A percentile compares a stretch with the other conserved stretches of the same genome.
These are phyloP conservation scores for Agraylea sexmaculata DNA, from an alignment of 1,140 invertebrate genomes.

Conservation along the genomic window DNA sequence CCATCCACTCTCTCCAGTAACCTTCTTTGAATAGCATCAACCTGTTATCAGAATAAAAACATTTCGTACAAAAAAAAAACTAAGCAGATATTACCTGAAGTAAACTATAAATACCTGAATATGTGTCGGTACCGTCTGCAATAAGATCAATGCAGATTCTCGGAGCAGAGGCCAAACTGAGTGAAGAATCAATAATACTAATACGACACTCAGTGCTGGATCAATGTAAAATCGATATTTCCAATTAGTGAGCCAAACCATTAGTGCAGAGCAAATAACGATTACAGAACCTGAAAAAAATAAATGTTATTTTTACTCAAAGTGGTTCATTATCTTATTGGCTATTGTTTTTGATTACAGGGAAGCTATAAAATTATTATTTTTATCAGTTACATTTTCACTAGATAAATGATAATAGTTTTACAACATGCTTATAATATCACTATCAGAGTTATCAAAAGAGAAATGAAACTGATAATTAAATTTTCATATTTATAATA, in stretches of 20 bases:
- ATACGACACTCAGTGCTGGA: constrained; percentile 76
- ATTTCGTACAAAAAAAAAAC: constrained; percentile 7
- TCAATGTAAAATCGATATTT: constrained; percentile 80
- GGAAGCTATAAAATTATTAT: too few species aligned
- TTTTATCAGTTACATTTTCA: too few species aligned
- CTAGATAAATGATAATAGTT: not conserved
- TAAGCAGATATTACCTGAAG: not conserved
- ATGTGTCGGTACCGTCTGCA: constrained; percentile 87
- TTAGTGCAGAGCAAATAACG: constrained; percentile 84
- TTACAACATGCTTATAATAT: not conserved
- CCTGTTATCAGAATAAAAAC: constrained; percentile 33
- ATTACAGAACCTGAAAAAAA: constrained; percentile 67
- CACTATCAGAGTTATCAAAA: not conserved
- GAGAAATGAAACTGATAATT: not conserved
- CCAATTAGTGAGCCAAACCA: constrained; percentile 80
- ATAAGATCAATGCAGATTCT: constrained; percentile 77
- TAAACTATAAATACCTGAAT: constrained; percentile 53
- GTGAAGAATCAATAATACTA: constrained; percentile 68
- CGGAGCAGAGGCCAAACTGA: constrained; percentile 79
- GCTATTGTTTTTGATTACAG: too few species aligned
- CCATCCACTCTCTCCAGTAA: constrained; percentile 80
- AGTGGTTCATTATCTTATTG: too few species aligned
- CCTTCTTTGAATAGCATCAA: constrained; percentile 75
- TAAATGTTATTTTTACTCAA: too few species aligned
- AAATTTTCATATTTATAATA: not conserved